Percentiles rank a stretch among this genome's conserved stretches.
phyloP scores from a whole-genome alignment of 2,888 invertebrate genomes.

The Amblyteles armatorius region DNA sequence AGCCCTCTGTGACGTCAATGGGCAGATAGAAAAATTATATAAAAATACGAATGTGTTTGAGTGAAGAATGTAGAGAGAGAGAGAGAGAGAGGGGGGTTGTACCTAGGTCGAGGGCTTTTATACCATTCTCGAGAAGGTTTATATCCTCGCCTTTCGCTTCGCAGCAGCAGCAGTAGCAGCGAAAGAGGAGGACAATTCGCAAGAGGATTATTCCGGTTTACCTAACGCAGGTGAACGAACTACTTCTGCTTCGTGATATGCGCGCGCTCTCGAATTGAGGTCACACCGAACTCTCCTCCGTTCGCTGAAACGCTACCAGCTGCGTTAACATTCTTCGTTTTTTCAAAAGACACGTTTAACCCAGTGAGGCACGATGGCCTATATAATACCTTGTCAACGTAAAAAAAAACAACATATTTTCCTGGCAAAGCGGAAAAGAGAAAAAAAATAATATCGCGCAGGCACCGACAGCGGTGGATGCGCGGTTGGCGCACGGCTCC shows the following conservation, averaged over 20 bases:
- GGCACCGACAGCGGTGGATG: too few species aligned
- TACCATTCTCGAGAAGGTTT: slow-evolving; percentile 55
- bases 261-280: slow-evolving; percentile 57
- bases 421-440: not conserved
- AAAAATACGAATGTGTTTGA: slow-evolving; percentile 36
- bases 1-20: not conserved
- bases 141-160: slow-evolving; percentile 46
- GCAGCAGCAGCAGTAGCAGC: slow-evolving; percentile 20
- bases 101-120: slow-evolving; percentile 48
- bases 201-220: slow-evolving; percentile 63
- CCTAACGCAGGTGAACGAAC: slow-evolving; percentile 63
- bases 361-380: not conserved
- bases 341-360: not conserved
- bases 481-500: too few species aligned
- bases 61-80: slow-evolving; percentile 17
- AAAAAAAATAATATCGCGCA: not conserved
- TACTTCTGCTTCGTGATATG: slow-evolving; percentile 56
- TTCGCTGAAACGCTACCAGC: slow-evolving; percentile 23
- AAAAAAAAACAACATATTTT: not conserved
- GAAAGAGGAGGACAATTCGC: slow-evolving; percentile 49
- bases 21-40: not conserved
- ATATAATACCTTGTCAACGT: not conserved
- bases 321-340: slow-evolving; percentile 3
- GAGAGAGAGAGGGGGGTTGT: slow-evolving; percentile 14
- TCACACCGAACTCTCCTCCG: slow-evolving; percentile 33